Conservation (phyloP, 2,888 invertebrate genomes). For the Coelinius sp. region DNA sequence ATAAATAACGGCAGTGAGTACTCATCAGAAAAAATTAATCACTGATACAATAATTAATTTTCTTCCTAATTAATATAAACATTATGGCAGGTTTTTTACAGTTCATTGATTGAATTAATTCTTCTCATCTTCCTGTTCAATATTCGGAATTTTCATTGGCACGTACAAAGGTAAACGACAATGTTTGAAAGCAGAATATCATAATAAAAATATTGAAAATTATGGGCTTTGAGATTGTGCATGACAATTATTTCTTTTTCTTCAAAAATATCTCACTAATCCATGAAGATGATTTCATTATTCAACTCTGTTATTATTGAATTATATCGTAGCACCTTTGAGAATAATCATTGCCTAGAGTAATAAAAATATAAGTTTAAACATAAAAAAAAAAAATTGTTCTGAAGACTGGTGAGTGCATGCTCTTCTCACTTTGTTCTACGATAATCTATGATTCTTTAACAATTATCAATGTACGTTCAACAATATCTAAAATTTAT, state of each 20-base stretch:
- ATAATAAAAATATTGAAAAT: slow-evolving; percentile 9
- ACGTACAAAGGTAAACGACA: slow-evolving; percentile 17
- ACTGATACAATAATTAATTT: slow-evolving; percentile 12
- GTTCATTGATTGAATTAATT: slow-evolving; percentile 21
- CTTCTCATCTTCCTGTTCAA: not conserved
- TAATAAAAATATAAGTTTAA: slow-evolving; percentile 43
- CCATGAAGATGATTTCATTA: slow-evolving; percentile 21
- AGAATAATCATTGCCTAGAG: slow-evolving; percentile 41
- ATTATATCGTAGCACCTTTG: slow-evolving; percentile 30
- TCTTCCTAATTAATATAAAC: slow-evolving; percentile 18
- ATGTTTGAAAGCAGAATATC: slow-evolving; percentile 21
- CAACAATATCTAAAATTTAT: slow-evolving; percentile 44
- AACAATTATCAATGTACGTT: slow-evolving; percentile 50
- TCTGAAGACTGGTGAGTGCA: slow-evolving; percentile 31
- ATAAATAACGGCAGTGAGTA: slow-evolving; percentile 36
- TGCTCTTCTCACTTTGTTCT: slow-evolving; percentile 35
- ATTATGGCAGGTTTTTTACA: slow-evolving; percentile 34
- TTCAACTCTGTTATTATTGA: slow-evolving; percentile 9
- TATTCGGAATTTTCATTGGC: slow-evolving; percentile 27
- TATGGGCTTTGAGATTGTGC: not conserved
- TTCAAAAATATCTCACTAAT: slow-evolving; percentile 34
- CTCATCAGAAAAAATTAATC: not conserved
- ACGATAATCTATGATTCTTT: slow-evolving; percentile 51
- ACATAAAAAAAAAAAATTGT: slow-evolving; percentile 24
- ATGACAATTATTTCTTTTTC: slow-evolving; percentile 7